These are phyloP conservation scores for Dasypogon diadema DNA, from an alignment of 2,888 invertebrate species.

Conservation along the genomic window DNA sequence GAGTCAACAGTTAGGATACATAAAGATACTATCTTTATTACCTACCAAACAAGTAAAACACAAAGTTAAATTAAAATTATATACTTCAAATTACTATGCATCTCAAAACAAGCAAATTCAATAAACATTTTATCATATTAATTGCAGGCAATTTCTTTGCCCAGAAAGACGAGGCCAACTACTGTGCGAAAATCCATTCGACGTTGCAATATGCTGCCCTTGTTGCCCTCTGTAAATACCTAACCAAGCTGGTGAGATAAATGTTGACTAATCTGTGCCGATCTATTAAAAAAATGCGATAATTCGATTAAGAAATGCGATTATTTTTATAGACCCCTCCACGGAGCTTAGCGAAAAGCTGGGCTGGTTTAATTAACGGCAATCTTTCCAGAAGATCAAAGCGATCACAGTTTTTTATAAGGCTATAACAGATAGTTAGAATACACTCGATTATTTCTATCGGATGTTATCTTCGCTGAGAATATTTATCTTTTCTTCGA, in stretches of 20 bases:
- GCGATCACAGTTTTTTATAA: not conserved
- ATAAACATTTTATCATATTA: not conserved
- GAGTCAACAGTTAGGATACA: no score
- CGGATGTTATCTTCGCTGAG: not conserved
- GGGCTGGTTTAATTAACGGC: not conserved
- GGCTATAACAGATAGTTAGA: no score
- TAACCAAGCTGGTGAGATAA: not conserved
- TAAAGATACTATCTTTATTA: no score
- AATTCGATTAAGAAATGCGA: constrained; percentile 36
- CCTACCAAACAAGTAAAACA: no score
- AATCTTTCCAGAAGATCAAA: not conserved
- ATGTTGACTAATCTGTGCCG: not conserved
- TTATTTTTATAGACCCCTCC: constrained; percentile 18
- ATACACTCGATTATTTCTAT: not conserved
- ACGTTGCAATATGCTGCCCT: not conserved
- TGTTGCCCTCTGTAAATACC: not conserved
- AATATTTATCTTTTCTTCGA: not conserved
- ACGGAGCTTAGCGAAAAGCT: not conserved
- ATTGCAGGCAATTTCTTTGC: not conserved
- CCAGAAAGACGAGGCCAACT: not conserved
- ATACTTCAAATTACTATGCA: no score
- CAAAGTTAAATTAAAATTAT: no score
- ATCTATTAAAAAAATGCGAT: constrained; percentile 9
- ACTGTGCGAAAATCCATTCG: not conserved
- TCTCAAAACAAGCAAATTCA: not conserved